Conservation (phyloP, 2,113 vertebrate genomes). For the Protomyctophum bolini region DNA sequence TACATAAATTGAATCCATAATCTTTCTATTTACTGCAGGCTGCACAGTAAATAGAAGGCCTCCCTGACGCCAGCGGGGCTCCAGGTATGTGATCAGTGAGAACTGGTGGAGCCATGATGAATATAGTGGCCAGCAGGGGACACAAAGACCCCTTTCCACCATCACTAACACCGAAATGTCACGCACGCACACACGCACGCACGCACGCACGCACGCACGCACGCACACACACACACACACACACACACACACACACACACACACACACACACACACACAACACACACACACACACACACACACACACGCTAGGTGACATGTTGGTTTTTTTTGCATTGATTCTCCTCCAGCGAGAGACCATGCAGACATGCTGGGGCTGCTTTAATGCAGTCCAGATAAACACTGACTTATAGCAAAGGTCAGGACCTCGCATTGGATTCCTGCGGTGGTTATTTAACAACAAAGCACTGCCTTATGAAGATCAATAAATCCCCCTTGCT, state of each 20-base stretch:
- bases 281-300: too few species aligned
- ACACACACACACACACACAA: too few species aligned
- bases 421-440: constrained; percentile 66
- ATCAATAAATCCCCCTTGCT: constrained; percentile 64
- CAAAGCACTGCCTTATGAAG: constrained; percentile 68
- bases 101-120: constrained; percentile 25
- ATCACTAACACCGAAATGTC: constrained; percentile 49
- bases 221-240: too few species aligned
- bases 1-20: constrained; percentile 55
- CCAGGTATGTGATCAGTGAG: constrained; percentile 52
- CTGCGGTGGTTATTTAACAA: constrained; percentile 61
- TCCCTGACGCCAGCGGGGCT: constrained; percentile 37
- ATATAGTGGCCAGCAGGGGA: constrained; percentile 9
- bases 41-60: neutral
- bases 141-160: constrained; percentile 17
- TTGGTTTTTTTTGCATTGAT: constrained; percentile 23
- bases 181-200: too few species aligned
- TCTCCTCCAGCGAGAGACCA: constrained; percentile 5
- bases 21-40: constrained; percentile 25
- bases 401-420: constrained; percentile 53
- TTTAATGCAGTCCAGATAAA: constrained; percentile 34
- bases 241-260: too few species aligned
- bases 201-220: too few species aligned
- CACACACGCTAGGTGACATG: constrained; percentile 22
- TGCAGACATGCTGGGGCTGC: constrained; percentile 3